Base-by-base conservation (phyloP, 1,140 invertebrate species). In the Campoletis sonorensis region DNA sequence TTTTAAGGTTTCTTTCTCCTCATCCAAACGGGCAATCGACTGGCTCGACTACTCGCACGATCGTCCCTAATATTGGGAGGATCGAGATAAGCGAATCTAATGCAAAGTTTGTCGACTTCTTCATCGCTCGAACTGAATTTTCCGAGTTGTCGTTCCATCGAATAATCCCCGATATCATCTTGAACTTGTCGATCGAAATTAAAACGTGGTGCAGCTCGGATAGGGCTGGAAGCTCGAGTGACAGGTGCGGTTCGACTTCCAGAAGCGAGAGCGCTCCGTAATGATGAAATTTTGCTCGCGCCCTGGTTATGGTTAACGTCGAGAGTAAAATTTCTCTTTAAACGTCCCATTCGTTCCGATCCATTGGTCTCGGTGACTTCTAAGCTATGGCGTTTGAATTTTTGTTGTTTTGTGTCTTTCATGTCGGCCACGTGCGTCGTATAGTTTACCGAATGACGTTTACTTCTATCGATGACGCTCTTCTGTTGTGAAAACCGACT, bases 281-380 rank as follows among this genome's bases (percentile, higher is more conserved):
- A 84, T 26, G 91, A 82, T 0, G 91, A 89, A 79, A 92, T 91
- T 77, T 91, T 91, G 72, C 90, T 91, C 10, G 86, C 78, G 33
- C 90, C 91, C 37, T 91, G 91, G 86, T 92, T 92, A 81, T 92
- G 91, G 76, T 92, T 91, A 3, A 92, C 88, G n/a, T 92, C 91
- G 67, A 91, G 79, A 5, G 88, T 91, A 0, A 89, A 90, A 58
- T 85, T 91, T n/a, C 88, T 82, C 70, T 89, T 89, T 11, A 86
- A 78, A 21, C 10, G 84, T 84, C 61, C 21, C n/a, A 64, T 23
- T 7, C 61, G 23, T 64, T 86, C 86, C 0, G 83, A 40, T 3
- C 81, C 73, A 79, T 40, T 72, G 18, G 87, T 89, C 75, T 90
- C 88, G 0, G 84, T 75, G 16, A 89, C 82, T 18, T 91, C 90